Evolutionary conservation across 2,888 invertebrate genomes (phyloP).

Genomic region (Drosophila subquinaria): DNA sequence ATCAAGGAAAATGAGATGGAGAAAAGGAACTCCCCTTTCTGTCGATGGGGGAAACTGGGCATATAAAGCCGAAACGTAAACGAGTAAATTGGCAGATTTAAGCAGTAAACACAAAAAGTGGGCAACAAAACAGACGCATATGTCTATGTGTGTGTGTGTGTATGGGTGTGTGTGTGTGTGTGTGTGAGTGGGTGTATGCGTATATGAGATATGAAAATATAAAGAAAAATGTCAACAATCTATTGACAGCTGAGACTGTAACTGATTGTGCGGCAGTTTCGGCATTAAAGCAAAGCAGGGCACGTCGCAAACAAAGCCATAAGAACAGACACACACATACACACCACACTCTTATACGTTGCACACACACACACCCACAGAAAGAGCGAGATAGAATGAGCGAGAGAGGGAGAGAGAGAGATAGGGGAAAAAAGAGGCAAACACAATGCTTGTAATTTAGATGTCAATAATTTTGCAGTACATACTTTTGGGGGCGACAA

Average conservation of each 20-base stretch:
- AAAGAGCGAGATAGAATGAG: not conserved
- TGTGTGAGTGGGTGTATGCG: slow-evolving; percentile 40
- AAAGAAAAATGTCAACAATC: slow-evolving; percentile 82
- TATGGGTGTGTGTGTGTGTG: slow-evolving; percentile 8
- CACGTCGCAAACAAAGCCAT: slow-evolving; percentile 78
- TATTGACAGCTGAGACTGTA: slow-evolving; percentile 82
- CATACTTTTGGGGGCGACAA: slow-evolving; percentile 62
- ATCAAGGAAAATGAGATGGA: slow-evolving; percentile 1
- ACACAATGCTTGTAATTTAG: slow-evolving; percentile 66
- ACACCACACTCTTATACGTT: slow-evolving; percentile 19
- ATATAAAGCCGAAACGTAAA: slow-evolving; percentile 78
- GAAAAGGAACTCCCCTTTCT: slow-evolving; percentile 10
- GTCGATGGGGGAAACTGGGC: slow-evolving; percentile 26
- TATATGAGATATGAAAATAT: slow-evolving; percentile 68
- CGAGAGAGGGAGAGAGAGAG: not conserved
- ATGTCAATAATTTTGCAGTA: slow-evolving; percentile 75
- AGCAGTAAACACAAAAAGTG: slow-evolving; percentile 81
- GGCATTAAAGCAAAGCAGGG: slow-evolving; percentile 72
- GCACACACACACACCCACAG: slow-evolving; percentile 42
- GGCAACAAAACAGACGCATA: slow-evolving; percentile 68
- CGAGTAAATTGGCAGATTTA: slow-evolving; percentile 82
- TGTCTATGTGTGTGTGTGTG: slow-evolving; percentile 11
- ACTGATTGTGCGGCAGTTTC: slow-evolving; percentile 75
- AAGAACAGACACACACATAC: slow-evolving; percentile 47
- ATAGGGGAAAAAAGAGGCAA: slow-evolving; percentile 1